Evolutionary conservation across 1,140 invertebrate species (phyloP), one percentile per base, ranked within the genome.

Genomic region (Drosophila bocki): DNA sequence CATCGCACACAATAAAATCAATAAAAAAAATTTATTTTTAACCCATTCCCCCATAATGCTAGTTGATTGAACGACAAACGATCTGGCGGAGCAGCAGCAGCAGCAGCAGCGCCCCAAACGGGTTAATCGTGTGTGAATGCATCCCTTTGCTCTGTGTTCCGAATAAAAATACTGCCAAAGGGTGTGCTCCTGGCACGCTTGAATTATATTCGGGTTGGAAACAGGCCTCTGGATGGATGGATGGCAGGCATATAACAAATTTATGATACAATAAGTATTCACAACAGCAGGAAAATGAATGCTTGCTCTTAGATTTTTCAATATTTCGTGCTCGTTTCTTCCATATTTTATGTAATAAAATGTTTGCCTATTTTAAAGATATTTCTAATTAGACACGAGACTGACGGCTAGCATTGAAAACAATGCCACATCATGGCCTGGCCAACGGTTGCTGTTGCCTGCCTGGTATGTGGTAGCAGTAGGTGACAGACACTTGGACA

Each of bases 371-470:
- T 33, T 51, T 33, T 33, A n/a, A 53, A 71, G 62, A 81, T 81
- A 58, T 82, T 80, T 82, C 79, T 82, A 82, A 82, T 82, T 82
- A 82, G 79, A 82, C 79, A 80, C 42, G 48, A 77, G 79, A 82
- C 80, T 82, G 79, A 81, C 78, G 67, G 74, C 47, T 57, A 67
- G 61, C 78, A 81, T 80, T 80, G 75, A 74, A 50, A 32, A 44
- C 56, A 62, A 71, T 50, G 65, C 42, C 50, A 39, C 58, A 12
- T 33, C 56, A n/a, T 19, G 13, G 37, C 29, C 62, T 58, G 61
- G 61, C 35, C 53, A 51, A 17, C 50, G 50, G 6, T 19, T 35
- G 22, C 22, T 22, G n/a, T 13, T 33, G 22, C 8, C 19, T 26
- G 54, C 33, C 33, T 6, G 35, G 54, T 15, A 22, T 42, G 41